phyloP scores from a whole-genome alignment of 1,140 invertebrate species.

The Panulirus ornatus region DNA sequence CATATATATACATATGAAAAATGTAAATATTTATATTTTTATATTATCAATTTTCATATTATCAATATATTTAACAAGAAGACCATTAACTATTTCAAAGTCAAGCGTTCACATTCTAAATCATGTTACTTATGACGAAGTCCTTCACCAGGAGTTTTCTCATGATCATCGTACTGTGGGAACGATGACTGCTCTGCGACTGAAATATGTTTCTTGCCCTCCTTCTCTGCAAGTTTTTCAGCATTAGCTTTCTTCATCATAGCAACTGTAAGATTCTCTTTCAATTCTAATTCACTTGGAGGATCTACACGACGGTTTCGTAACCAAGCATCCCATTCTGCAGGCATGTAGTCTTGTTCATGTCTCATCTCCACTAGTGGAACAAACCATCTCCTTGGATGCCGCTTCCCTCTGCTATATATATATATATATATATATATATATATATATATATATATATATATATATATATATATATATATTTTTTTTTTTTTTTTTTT shows the following conservation, averaged over 20 bases:
- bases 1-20: neutral
- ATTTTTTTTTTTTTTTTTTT: neutral
- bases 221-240: conserved; percentile 8
- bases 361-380: conserved; percentile 17
- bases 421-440: no score
- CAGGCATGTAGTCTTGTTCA: conserved; percentile 18
- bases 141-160: conserved; percentile 26
- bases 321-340: conserved; percentile 55
- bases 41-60: neutral
- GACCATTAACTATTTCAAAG: neutral
- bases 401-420: conserved; percentile 37
- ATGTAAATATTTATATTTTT: neutral
- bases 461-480: no score
- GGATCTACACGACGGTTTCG: conserved; percentile 30
- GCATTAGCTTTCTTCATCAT: conserved; percentile 57
- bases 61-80: neutral
- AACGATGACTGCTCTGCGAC: conserved; percentile 1
- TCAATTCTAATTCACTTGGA: conserved; percentile 33
- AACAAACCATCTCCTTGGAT: conserved; percentile 38
- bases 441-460: no score
- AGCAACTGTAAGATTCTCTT: conserved; percentile 6
- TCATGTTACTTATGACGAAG: neutral
- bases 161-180: conserved; percentile 40
- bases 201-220: neutral
- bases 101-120: neutral